Evolutionary conservation across 2,113 vertebrate species (phyloP), one percentile per base, ranked within the genome.

Genomic region (Channa argus): DNA sequence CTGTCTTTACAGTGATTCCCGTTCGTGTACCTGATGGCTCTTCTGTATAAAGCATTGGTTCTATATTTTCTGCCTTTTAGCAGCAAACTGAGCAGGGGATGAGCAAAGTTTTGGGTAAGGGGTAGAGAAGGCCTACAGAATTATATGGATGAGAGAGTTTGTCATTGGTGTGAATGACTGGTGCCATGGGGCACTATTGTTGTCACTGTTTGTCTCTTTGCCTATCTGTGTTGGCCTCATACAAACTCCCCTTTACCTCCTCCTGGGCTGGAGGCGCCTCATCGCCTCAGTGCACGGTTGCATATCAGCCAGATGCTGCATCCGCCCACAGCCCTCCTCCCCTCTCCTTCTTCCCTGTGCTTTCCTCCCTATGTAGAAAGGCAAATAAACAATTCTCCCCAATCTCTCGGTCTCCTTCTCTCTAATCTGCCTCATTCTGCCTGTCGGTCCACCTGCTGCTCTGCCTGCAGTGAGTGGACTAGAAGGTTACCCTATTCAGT

Each of bases 251-350:
- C 67, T 56, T 63, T 44, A 44, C 80, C 82, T 86, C 85, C 75
- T 85, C 71, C 83, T 52, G 72, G 39, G 75, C 77, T 65, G 56
- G 63, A 88, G 84, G 86, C 62, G 44, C 84, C 82, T 88, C 88
- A 67, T 76, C 45, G 59, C 78, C 79, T 83, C 74, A 70, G 75
- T 76, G 83, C 77, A 76, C 0, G 51, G 45, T 38, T 74, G 45
- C 75, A 77, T 86, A 83, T 89, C 46, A 71, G 62, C 72, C 83
- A 90, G 86, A 88, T 89, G 88, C 84, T 82, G 44, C 68, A 71
- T 84, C 70, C 74, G 69, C 70, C 71, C 79, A 63, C 67, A 46
- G 38, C 37, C 76, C 63, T 63, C 77, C 59, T 69, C 58, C 64
- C 58, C 14, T 49, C 37, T 10, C 59, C 24, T 52, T 46, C 39